These are phyloP conservation scores for Trichoplusia ni DNA, from an alignment of 1,140 invertebrate genomes.

Conservation along the genomic window DNA sequence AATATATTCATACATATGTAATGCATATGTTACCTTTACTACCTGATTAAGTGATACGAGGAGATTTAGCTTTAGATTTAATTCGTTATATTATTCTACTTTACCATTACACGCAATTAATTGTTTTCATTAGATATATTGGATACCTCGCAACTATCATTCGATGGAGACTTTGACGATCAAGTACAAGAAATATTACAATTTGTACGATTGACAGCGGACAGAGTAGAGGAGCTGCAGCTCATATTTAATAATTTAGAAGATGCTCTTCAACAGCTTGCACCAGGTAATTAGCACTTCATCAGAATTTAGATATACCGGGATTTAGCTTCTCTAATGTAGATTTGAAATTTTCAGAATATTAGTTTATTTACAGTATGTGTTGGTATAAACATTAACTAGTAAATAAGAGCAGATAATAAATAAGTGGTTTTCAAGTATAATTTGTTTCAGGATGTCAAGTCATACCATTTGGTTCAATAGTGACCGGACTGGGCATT, in stretches of 20 bases:
- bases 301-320: too few species aligned
- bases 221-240: constrained; percentile 52
- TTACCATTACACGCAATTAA: too few species aligned
- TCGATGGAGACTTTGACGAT: constrained; percentile 51
- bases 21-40: too few species aligned
- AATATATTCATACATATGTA: too few species aligned
- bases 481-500: constrained; percentile 84
- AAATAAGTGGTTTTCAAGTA: not conserved
- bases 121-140: constrained; percentile 31
- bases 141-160: constrained; percentile 40
- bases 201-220: constrained; percentile 42
- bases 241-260: constrained; percentile 51
- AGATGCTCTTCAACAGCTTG: constrained; percentile 30
- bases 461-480: constrained; percentile 84
- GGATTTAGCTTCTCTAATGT: too few species aligned
- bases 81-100: too few species aligned
- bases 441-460: constrained; percentile 55
- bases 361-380: too few species aligned
- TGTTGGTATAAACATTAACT: not conserved
- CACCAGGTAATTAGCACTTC: constrained; percentile 18
- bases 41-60: too few species aligned
- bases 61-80: too few species aligned
- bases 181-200: constrained; percentile 50
- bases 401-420: not conserved
- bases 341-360: too few species aligned